A percentile compares a stretch with the other conserved stretches of the same genome.
Conservation (phyloP, 1,140 invertebrate species). For the Tetramorium simillimum region DNA sequence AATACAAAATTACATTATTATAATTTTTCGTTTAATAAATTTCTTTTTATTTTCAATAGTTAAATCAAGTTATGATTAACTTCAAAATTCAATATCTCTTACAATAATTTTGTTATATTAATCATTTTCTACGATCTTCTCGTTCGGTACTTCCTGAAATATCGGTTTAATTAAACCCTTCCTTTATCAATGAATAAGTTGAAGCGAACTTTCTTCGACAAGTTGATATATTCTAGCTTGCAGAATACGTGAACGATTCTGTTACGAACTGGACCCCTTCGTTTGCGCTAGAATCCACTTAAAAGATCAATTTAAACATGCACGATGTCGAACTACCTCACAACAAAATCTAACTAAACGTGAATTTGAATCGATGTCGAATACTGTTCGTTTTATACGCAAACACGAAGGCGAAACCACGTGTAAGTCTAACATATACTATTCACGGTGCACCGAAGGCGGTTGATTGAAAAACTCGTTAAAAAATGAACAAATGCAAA, state of each 20-base stretch:
- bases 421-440: not conserved
- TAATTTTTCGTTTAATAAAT: not conserved
- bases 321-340: not conserved
- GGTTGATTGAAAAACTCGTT: conserved; percentile 32
- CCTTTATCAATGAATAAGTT: not conserved
- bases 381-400: not conserved
- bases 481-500: not conserved
- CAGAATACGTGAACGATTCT: not conserved
- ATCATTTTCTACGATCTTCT: not conserved
- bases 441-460: not conserved
- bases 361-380: not conserved
- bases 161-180: conserved; percentile 8
- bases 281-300: not conserved
- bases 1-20: too few relatives aligned
- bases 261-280: not conserved
- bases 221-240: not conserved
- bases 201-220: conserved; percentile 13
- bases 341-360: not conserved
- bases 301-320: conserved; percentile 20
- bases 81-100: not conserved
- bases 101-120: not conserved
- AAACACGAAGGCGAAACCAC: not conserved
- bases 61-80: not conserved
- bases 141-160: not conserved
- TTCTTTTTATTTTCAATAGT: not conserved